Evolutionary conservation across 2,888 invertebrate genomes (phyloP), one percentile per base, ranked within the genome.

Genomic region (Calliphora vomitoria): DNA sequence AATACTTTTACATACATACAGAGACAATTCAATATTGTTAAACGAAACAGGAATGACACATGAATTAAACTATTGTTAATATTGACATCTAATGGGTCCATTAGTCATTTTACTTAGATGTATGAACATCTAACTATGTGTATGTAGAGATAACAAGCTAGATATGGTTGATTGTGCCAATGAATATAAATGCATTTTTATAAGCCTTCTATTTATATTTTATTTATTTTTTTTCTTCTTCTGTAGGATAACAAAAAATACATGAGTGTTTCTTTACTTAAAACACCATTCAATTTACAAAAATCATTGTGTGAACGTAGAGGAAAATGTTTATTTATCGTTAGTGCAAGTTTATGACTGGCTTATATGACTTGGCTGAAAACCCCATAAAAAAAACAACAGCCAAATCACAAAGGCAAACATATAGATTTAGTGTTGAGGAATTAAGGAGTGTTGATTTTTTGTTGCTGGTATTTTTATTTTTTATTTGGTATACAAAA

Each of bases 341-440:
- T 84, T 84, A 84, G 84, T 79, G 55, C 31, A 38, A 75, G 47
- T 75, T 82, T 82, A 75, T 75, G 75, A 66, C 53, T 58, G 76
- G 31, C 62, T 71, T 69, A 47, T 69, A 38, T 41, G 41, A 79
- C 72, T 78, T 44, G 50, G 60, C 44, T 60, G 25, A 44, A 78
- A 78, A 25, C 1, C 25, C 25, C n/a, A n/a, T 25, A 25, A 25
- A 25, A 25, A 25, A 25, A 25, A 25, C 25, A 25, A 4, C 13
- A 62, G 76, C 53, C 62, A 78, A 76, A 75, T 41, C 41, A 71
- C 60, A 68, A 68, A 66, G 55, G 15, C 31, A 50, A 15, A 55
- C 41, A 66, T 13, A 44, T 44, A 44, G 4, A 31, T 13, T 47
- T 72, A 55, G 41, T 72, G 64, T 72, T 66, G n/a, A 50, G 20